Conservation (phyloP, 1,140 invertebrate species). For the Macrotrachela quadricornifera region DNA sequence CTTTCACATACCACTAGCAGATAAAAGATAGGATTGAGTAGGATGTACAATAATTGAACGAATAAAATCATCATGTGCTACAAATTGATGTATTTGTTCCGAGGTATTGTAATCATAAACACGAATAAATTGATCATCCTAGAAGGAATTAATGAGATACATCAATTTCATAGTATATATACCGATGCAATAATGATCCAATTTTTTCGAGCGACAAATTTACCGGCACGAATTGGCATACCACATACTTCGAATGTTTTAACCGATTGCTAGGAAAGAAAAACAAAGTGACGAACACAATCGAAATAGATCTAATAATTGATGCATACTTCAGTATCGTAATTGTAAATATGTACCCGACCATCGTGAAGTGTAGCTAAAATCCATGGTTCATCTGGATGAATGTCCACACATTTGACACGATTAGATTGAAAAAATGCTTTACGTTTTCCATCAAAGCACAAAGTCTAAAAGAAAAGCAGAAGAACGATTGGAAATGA, state of each 20-base stretch:
- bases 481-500: too few relatives aligned
- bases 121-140: constrained; percentile 48
- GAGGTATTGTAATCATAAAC: constrained; percentile 97
- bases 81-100: constrained; percentile 78
- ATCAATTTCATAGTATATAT: constrained; percentile 37
- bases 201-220: constrained; percentile 88
- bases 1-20: constrained; percentile 49
- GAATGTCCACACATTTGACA: constrained; percentile 90
- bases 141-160: constrained; percentile 6
- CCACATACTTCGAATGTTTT: constrained; percentile 91
- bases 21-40: constrained; percentile 82
- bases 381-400: constrained; percentile 94
- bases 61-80: constrained; percentile 95
- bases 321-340: constrained; percentile 53
- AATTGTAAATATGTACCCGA: constrained; percentile 96
- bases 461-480: constrained; percentile 58
- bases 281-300: not conserved
- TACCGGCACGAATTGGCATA: constrained; percentile 73
- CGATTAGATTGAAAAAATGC: constrained; percentile 85
- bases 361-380: constrained; percentile 91
- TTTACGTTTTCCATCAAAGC: constrained; percentile 90
- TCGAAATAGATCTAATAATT: too few relatives aligned
- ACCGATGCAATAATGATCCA: constrained; percentile 92
- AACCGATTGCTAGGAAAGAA: constrained; percentile 43
- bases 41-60: constrained; percentile 88